Evolutionary conservation across 2,113 vertebrate genomes (phyloP).

Genomic region (Leptobrachium leishanense): DNA sequence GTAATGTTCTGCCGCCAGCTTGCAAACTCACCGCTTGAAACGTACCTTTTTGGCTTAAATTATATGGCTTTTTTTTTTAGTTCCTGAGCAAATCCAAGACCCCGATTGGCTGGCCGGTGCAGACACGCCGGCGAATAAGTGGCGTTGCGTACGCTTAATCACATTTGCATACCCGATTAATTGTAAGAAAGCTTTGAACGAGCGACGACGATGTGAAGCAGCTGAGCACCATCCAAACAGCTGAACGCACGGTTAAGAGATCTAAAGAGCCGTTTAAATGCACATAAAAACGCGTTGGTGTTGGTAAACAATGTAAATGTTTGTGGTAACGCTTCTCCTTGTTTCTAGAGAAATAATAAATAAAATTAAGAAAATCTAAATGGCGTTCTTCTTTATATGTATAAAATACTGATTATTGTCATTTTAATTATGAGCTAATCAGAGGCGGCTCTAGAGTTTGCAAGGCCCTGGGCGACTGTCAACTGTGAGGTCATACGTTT

Average conservation of each 20-base stretch:
- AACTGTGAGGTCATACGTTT: too few species aligned
- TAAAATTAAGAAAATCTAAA: too few species aligned
- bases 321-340: too few species aligned
- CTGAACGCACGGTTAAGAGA: slow-evolving; percentile 41
- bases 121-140: slow-evolving; percentile 37
- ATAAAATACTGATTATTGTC: too few species aligned
- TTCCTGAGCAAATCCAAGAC: not conserved
- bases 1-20: slow-evolving; percentile 4
- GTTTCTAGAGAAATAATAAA: too few species aligned
- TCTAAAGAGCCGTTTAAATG: slow-evolving; percentile 14
- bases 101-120: slow-evolving; percentile 36
- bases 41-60: slow-evolving; percentile 5
- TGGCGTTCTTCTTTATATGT: too few species aligned
- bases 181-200: slow-evolving; percentile 34
- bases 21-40: not conserved
- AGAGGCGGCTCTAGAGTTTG: too few species aligned
- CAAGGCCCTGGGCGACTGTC: too few species aligned
- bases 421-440: too few species aligned
- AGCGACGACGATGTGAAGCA: slow-evolving; percentile 38
- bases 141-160: slow-evolving; percentile 35
- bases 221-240: slow-evolving; percentile 36
- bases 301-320: not conserved
- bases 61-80: slow-evolving; percentile 9
- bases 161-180: slow-evolving; percentile 44
- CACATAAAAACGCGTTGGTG: slow-evolving; percentile 19